Evolutionary conservation across 2,797 vertebrate species (phyloP).

Genomic region (Sphaeramia orbicularis): DNA sequence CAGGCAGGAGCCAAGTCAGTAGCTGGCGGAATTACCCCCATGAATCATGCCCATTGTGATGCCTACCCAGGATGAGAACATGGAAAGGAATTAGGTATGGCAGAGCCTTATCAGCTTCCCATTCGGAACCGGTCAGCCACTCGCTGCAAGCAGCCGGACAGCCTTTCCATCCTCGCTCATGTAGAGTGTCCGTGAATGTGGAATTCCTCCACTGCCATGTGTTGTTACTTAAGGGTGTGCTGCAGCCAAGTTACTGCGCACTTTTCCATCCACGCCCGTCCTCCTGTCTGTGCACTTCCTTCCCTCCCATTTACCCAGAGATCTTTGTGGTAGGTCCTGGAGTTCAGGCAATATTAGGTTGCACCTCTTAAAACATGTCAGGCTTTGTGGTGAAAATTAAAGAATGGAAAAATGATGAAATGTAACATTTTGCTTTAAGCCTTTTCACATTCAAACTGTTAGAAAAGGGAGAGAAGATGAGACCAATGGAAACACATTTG

Average conservation of each 20-base stretch:
- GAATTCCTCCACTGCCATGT: slow-evolving; percentile 89
- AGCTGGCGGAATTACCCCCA: slow-evolving; percentile 92
- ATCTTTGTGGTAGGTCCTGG: slow-evolving; percentile 90
- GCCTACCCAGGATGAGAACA: slow-evolving; percentile 91
- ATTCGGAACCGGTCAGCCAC: slow-evolving; percentile 80
- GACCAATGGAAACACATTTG: slow-evolving; percentile 73
- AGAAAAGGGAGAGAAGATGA: slow-evolving; percentile 65
- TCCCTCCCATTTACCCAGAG: slow-evolving; percentile 92
- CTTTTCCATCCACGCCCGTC: slow-evolving; percentile 95
- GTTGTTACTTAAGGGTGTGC: slow-evolving; percentile 89
- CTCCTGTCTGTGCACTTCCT: slow-evolving; percentile 95
- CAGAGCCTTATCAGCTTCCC: slow-evolving; percentile 85
- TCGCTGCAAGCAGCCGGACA: slow-evolving; percentile 56
- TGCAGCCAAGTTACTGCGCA: slow-evolving; percentile 85
- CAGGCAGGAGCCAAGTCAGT: slow-evolving; percentile 91
- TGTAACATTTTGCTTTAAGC: slow-evolving; percentile 80
- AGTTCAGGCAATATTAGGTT: slow-evolving; percentile 90
- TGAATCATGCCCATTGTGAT: slow-evolving; percentile 95
- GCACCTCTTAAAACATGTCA: slow-evolving; percentile 90
- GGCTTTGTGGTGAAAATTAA: slow-evolving; percentile 88
- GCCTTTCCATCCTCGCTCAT: slow-evolving; percentile 64
- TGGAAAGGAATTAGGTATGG: slow-evolving; percentile 91
- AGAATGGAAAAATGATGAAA: slow-evolving; percentile 88
- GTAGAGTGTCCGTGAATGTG: slow-evolving; percentile 71
- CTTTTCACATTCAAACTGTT: slow-evolving; percentile 68